Evolutionary conservation across 2,113 vertebrate genomes (phyloP), one percentile per base, ranked within the genome.

Genomic region (Stigmatopora argus): DNA sequence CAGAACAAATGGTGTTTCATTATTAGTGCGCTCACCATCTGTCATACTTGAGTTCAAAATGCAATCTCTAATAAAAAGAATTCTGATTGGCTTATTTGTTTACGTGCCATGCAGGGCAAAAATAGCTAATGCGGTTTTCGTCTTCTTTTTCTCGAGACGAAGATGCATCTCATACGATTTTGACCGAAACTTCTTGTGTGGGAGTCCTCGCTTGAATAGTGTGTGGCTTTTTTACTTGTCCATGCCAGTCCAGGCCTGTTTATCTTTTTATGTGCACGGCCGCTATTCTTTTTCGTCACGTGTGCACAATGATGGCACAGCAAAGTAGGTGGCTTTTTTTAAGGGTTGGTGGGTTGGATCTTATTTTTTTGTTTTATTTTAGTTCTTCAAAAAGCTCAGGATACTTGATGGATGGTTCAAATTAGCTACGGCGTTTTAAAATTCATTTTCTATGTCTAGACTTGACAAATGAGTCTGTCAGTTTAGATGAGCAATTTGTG

Each of bases 211-310:
- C 21, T 53, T 5, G 45, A 61, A 49, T 67, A 38, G 51, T 47
- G 65, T 4, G 3, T 69, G 72, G 59, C 62, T 14, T 34, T 14
- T 34, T 73, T 77, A 7, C 65, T 19, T 71, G 64, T 65, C 70
- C n/a, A 65, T 49, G 46, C 73, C 64, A 58, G 62, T 63, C 51
- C 66, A 48, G 56, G 65, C 64, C 34, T 73, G n/a, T 79, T 76
- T 69, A 62, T 64, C 65, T 79, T 74, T 75, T 72, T 55, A 67
- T 23, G 47, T 41, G 62, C 49, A 66, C 3, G 5, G 45, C 4
- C 35, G 70, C 61, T 53, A 58, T 59, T 63, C 56, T 72, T 64
- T 11, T 35, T 44, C 12, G 21, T 10, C 57, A 41, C 57, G 18
- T 41, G 35, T 34, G 12, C 35, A 41, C 56, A 58, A 35, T 58